A percentile compares a stretch with the other conserved stretches of the same genome.
These are phyloP conservation scores for Heteromormyrus szaboi DNA, from an alignment of 2,797 vertebrate genomes.

Conservation along the genomic window DNA sequence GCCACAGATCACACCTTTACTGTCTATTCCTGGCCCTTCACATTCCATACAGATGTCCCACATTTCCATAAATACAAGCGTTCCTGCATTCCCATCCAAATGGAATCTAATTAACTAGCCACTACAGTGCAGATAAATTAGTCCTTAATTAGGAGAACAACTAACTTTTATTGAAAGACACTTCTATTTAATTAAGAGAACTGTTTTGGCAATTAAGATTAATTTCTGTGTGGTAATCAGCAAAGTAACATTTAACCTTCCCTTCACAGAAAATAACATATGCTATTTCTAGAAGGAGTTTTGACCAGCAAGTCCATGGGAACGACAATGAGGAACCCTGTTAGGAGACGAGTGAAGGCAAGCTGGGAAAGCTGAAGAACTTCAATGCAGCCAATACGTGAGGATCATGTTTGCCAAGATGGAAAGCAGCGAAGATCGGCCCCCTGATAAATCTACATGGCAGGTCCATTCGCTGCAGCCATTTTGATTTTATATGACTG, in stretches of 20 bases:
- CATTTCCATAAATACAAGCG: conserved; percentile 45
- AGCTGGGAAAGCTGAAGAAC: neutral
- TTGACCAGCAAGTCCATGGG: neutral
- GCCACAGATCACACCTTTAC: conserved; percentile 19
- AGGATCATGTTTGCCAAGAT: neutral
- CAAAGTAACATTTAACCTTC: conserved; percentile 23
- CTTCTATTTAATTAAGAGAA: conserved; percentile 39
- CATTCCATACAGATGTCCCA: conserved; percentile 46
- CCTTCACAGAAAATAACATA: conserved; percentile 16
- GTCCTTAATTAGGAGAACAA: conserved; percentile 51
- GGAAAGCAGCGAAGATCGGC: neutral
- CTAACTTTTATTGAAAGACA: conserved; percentile 37
- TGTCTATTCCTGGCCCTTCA: conserved; percentile 41
- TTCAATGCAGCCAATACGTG: neutral
- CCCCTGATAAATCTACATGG: neutral
- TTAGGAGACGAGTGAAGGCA: neutral
- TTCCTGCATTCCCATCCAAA: conserved; percentile 44
- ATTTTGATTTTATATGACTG: neutral
- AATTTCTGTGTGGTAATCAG: conserved; percentile 26
- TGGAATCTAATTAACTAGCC: conserved; percentile 52
- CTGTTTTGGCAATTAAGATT: conserved; percentile 33
- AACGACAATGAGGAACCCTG: neutral
- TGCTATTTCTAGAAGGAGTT: conserved; percentile 14
- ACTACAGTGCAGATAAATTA: conserved; percentile 47
- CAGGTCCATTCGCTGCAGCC: neutral